Conservation (phyloP, 2,797 vertebrate species). For the Manis crassicaudata region DNA sequence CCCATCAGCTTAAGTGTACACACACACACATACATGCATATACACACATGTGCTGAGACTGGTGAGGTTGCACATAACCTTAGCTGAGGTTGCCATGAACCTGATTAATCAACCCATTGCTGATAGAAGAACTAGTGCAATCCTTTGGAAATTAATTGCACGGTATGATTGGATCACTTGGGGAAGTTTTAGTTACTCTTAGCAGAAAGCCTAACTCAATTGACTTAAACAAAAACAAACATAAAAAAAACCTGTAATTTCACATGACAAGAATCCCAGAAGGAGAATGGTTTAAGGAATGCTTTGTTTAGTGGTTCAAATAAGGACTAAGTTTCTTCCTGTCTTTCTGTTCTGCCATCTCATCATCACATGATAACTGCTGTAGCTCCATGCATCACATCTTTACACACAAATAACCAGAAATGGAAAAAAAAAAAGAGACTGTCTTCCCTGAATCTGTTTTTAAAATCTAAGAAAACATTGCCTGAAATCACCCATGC, state of each 20-base stretch:
- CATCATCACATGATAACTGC: background rate
- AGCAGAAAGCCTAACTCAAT: background rate
- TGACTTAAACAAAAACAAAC: slow-evolving; percentile 5
- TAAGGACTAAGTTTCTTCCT: background rate
- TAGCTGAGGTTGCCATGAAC: background rate
- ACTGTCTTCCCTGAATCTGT: background rate
- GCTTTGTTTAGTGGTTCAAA: background rate
- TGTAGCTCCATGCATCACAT: background rate
- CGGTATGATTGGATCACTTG: background rate
- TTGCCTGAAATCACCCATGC: background rate
- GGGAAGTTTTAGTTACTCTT: background rate
- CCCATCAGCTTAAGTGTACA: no score
- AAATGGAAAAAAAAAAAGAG: background rate
- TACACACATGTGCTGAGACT: background rate
- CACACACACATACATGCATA: background rate
- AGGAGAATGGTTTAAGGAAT: background rate
- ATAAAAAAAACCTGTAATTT: background rate
- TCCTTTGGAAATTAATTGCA: background rate
- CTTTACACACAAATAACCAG: background rate
- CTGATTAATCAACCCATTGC: background rate
- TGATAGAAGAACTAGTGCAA: background rate
- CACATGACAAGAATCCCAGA: background rate
- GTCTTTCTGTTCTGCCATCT: background rate
- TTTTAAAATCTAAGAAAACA: background rate
- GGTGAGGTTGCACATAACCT: background rate